Conservation (phyloP, 2,888 invertebrate genomes). For the Erebia palarica region DNA sequence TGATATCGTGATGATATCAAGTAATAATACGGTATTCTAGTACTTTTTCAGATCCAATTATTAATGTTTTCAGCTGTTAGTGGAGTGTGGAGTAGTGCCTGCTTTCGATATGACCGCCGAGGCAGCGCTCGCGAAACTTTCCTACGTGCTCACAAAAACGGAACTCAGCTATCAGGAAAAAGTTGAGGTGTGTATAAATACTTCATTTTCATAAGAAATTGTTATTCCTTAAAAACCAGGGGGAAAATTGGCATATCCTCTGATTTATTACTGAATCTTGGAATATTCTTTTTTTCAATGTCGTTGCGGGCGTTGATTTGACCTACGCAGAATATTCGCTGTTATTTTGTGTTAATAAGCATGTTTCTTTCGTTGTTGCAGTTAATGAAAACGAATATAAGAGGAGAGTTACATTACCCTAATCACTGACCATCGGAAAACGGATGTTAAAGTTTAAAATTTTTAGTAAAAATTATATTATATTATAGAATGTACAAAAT, state of each 20-base stretch:
- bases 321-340: too few relatives aligned
- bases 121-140: constrained; percentile 94
- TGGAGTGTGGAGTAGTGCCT: constrained; percentile 88
- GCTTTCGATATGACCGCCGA: constrained; percentile 97
- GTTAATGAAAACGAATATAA: constrained; percentile 73
- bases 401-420: constrained; percentile 67
- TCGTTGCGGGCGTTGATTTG: too few relatives aligned
- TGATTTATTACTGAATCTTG: too few relatives aligned
- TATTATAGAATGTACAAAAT: not conserved
- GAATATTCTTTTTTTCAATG: too few relatives aligned
- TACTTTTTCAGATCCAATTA: too few relatives aligned
- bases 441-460: not conserved
- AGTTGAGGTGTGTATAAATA: constrained; percentile 76
- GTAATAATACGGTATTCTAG: too few relatives aligned
- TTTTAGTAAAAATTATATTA: not conserved
- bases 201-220: not conserved
- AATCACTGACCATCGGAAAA: constrained; percentile 42
- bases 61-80: constrained; percentile 61
- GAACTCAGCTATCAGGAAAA: constrained; percentile 86
- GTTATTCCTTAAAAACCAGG: not conserved
- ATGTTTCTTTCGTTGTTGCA: constrained; percentile 48
- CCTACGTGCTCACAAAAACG: constrained; percentile 92
- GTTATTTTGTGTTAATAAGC: not conserved
- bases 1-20: too few relatives aligned
- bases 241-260: too few relatives aligned